Evolutionary conservation across 1,140 invertebrate species (phyloP), one percentile per base, ranked within the genome.

Genomic region (Oscheius sp.): DNA sequence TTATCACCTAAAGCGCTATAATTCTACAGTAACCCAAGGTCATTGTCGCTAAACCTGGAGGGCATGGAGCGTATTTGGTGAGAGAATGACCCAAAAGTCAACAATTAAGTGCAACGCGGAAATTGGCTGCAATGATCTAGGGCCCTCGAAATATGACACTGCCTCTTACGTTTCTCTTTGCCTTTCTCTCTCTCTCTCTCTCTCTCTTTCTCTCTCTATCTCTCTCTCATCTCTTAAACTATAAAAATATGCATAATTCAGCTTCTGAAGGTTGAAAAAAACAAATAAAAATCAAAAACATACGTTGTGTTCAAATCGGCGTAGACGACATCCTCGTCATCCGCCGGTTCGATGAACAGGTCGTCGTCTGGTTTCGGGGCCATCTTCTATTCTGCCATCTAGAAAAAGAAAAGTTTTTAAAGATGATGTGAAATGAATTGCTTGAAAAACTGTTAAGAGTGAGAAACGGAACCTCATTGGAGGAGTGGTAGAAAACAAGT

Each of bases 301-400:
- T 74, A 84, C 80, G 80, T 84, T 20, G 68, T 58, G 45, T 84
- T 84, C 45, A 80, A 82, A 38, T 82, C 82, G 10, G 81, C 80
- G 69, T 80, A 84, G 64, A 84, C 74, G 63, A 82, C 72, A 72
- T 85, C 83, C 68, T 83, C 78, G 62, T 82, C 81, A 13, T 77
- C 79, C 18, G 81, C 76, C 28, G 81, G 81, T 61, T 82, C 81
- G 29, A 82, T 84, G 69, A 82, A 81, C 20, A 82, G 65, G 69
- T 79, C 79, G 65, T 84, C 80, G 67, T 82, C 80, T 28, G 74
- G 76, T 35, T 79, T 79, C 23, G 75, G 65, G 1, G 72, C 23
- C 72, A 74, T 74, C 15, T 15, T 29, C 28, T 20, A 20, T 36
- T 13, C 18, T 20, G 10, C 64, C 13, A 65, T 66, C 49, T 49